Base-by-base conservation (phyloP, 2,888 invertebrate genomes). In the Philereme vetulata region DNA sequence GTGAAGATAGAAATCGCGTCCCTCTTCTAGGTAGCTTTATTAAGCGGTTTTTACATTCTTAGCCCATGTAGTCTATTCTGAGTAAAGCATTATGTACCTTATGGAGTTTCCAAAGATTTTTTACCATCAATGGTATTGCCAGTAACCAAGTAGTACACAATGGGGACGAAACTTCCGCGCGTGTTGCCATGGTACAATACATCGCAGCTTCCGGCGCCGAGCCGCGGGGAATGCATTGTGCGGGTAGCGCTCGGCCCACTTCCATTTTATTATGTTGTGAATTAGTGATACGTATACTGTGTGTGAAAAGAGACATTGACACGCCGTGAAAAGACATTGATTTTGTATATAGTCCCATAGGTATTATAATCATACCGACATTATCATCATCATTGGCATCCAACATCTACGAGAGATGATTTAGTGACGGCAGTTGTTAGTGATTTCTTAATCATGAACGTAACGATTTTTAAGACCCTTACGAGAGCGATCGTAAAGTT, bases 171-270 rank as follows among this genome's bases (percentile, higher is more conserved):
- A 79, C 81, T 83, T 83, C 82, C 82, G 76, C 70, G 67, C 72
- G 79, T 77, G 78, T 76, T 69, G 70, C 70, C 62, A 55, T 63
- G 71, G 67, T 77, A 83, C 86, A 86, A 84, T 84, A 82, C 81
- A 81, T 79, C 72, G 70, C 71, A 63, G 77, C 67, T 78, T 83
- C 80, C 81, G 78, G 64, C 56, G 66, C 60, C 65, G 65, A 67
- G 71, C 56, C 36, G 48, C 75, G 78, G 83, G 80, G 84, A 81
- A 78, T 81, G 84, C 83, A 84, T 87, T 88, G 88, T 88, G 65
- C 77, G 48, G 47, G n/a, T 34, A 11, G 54, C 54, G 62, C 72
- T 69, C 79, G 84, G 72, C 82, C 84, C 80, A 83, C 80, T 85
- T 85, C 77, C 80, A 72, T 79, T 77, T 80, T 76, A 60, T 46